These are phyloP conservation scores for Brachyhypopomus occidentalis DNA, from an alignment of 2,113 vertebrate species.

Conservation along the genomic window DNA sequence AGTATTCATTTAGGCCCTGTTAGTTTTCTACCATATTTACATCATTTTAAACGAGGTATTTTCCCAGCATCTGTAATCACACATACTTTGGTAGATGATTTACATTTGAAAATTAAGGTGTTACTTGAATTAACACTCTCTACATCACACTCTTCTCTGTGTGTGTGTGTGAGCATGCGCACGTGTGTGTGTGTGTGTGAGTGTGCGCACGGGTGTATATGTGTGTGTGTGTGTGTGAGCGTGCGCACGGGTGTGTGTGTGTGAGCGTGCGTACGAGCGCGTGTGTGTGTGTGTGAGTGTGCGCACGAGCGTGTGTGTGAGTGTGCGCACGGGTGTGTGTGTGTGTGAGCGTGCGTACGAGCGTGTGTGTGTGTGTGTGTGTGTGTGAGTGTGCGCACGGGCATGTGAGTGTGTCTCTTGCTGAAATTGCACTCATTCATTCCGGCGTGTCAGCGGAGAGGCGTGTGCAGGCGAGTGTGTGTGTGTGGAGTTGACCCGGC, in stretches of 20 bases:
- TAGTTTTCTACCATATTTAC: not conserved
- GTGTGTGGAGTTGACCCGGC: slow-evolving; percentile 50
- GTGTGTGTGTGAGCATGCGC: not conserved
- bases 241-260: not conserved
- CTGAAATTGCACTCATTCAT: slow-evolving; percentile 57
- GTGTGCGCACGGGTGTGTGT: not conserved
- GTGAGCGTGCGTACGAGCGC: no score
- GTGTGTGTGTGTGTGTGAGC: slow-evolving; percentile 3
- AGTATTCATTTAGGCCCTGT: not conserved
- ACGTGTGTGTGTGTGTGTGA: not conserved
- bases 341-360: not conserved
- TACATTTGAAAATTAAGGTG: slow-evolving; percentile 1
- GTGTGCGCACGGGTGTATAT: not conserved
- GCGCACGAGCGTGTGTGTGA: not conserved
- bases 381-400: no score
- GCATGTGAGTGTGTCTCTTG: slow-evolving; percentile 16
- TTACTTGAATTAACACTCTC: not conserved
- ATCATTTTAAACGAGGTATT: not conserved
- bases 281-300: no score
- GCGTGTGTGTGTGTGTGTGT: no score
- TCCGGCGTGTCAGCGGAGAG: slow-evolving; percentile 43
- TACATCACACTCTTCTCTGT: not conserved
- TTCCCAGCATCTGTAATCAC: not conserved
- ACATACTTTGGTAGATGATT: not conserved
- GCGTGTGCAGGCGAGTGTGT: slow-evolving; percentile 43